Percentiles rank a stretch among this genome's conserved stretches.
phyloP scores from a whole-genome alignment of 2,888 invertebrate species.

The Prenolepis imparis region DNA sequence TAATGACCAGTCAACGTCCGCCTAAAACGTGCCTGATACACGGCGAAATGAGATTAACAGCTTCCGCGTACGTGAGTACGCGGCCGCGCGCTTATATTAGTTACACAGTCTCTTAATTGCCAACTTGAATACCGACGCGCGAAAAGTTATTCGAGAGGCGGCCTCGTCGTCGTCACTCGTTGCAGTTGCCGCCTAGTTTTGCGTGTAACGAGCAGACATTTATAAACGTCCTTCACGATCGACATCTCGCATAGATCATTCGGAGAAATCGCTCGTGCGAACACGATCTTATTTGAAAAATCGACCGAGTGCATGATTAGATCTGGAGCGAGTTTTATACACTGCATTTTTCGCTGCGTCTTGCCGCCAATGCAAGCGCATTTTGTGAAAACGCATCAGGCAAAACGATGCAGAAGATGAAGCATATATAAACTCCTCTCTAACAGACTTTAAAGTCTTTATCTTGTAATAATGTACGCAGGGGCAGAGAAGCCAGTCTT shows the following conservation, averaged over 20 bases:
- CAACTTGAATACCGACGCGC: conserved; percentile 66
- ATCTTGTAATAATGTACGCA: background rate
- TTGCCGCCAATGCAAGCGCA: background rate
- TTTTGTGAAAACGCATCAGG: background rate
- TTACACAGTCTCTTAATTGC: conserved; percentile 72
- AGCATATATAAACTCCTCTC: conserved; percentile 6
- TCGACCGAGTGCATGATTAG: background rate
- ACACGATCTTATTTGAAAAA: background rate
- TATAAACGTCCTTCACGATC: conserved; percentile 9
- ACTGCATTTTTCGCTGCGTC: conserved; percentile 16
- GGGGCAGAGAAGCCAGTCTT: conserved; percentile 2
- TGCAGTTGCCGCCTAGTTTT: conserved; percentile 49
- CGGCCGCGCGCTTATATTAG: conserved; percentile 59
- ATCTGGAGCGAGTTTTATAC: background rate
- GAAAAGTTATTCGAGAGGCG: conserved; percentile 39
- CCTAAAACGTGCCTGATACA: conserved; percentile 61
- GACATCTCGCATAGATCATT: conserved; percentile 29
- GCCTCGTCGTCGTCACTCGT: conserved; percentile 43
- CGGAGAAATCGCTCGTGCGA: conserved; percentile 40
- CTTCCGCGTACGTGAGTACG: conserved; percentile 53
- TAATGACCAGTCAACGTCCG: conserved; percentile 69
- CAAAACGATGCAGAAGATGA: conserved; percentile 18
- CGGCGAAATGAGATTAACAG: conserved; percentile 74
- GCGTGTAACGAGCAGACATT: conserved; percentile 1
- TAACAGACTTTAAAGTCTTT: background rate